Evolutionary conservation across 2,888 invertebrate species (phyloP).

Genomic region (Caenorhabditis sulstoni): DNA sequence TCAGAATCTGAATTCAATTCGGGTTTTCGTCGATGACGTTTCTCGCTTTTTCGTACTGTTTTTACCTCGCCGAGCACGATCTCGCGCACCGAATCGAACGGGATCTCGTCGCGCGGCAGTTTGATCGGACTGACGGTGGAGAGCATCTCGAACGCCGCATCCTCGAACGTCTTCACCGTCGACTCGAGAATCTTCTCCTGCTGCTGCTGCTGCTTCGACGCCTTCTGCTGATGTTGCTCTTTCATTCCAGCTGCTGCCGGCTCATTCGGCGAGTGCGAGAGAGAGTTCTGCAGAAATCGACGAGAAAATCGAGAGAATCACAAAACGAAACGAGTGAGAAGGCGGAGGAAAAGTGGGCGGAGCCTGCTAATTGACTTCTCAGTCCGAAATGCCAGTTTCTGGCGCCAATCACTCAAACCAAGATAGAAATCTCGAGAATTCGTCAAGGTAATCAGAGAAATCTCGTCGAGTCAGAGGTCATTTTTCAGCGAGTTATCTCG

Average conservation of each 20-base stretch:
- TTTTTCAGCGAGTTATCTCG: too few species aligned
- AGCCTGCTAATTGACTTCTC: neutral
- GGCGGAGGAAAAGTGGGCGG: neutral
- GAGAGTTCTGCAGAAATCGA: neutral
- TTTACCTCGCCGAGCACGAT: conserved; percentile 52
- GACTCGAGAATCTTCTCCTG: neutral
- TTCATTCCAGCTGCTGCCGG: neutral
- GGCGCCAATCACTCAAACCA: too few species aligned
- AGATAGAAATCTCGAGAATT: too few species aligned
- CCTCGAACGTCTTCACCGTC: conserved; percentile 45
- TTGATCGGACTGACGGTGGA: conserved; percentile 52
- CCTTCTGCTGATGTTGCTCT: conserved; percentile 26
- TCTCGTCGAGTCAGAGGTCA: too few species aligned
- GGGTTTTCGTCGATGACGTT: too few species aligned
- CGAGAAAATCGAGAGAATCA: too few species aligned
- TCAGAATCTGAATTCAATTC: conserved; percentile 19
- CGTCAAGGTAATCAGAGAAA: too few species aligned
- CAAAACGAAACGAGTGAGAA: neutral
- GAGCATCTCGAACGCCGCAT: conserved; percentile 48
- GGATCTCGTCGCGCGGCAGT: conserved; percentile 45
- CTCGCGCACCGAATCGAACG: conserved; percentile 56
- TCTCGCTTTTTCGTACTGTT: too few species aligned
- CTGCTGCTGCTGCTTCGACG: neutral
- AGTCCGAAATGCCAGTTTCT: too few species aligned
- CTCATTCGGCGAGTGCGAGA: neutral